A percentile compares a stretch with the other conserved stretches of the same genome.
phyloP scores from a whole-genome alignment of 2,113 vertebrate species.

The Nicator chloris region DNA sequence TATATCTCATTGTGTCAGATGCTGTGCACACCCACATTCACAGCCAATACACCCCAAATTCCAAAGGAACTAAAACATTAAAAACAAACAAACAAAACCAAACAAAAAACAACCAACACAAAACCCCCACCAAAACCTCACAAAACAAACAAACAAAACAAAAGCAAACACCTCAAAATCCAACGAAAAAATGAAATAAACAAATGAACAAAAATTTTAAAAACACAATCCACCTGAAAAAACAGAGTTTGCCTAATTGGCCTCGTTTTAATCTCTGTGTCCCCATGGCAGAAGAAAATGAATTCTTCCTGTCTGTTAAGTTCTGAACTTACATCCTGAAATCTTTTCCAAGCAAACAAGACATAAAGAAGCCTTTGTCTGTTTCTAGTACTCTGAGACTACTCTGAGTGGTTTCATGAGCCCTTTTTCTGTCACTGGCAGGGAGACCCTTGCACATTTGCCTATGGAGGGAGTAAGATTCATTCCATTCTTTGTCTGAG shows the following conservation, averaged over 20 bases:
- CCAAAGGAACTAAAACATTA: background rate
- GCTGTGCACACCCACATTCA: background rate
- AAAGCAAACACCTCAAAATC: background rate
- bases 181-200: no score
- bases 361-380: background rate
- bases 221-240: background rate
- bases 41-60: fast-evolving
- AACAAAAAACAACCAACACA: background rate
- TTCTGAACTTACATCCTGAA: background rate
- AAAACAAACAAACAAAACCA: background rate
- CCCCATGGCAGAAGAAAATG: background rate
- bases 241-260: fast-evolving
- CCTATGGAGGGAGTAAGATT: background rate
- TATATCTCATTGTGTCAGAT: background rate
- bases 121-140: background rate
- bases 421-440: background rate
- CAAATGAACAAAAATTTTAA: no score
- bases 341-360: background rate
- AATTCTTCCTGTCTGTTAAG: background rate
- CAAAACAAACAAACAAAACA: background rate
- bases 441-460: background rate
- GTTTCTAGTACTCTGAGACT: background rate
- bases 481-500: background rate
- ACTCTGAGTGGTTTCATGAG: background rate
- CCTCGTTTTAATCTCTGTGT: background rate